Conservation (phyloP, 2,888 invertebrate species). For the Cinara cedri region DNA sequence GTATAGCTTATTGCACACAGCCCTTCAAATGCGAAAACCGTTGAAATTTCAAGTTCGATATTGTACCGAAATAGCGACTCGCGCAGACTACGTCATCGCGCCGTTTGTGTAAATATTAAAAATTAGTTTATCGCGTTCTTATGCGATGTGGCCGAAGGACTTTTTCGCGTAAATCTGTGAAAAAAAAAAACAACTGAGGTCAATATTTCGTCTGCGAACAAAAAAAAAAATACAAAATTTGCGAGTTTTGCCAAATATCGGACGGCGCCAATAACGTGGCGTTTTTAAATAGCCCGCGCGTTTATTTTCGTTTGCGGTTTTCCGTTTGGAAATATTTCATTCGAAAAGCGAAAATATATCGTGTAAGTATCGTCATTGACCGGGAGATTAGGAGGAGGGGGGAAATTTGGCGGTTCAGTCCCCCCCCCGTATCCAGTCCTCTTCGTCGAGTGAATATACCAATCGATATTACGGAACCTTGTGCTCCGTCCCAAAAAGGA, state of each 20-base stretch:
- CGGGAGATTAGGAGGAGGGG: too few species aligned
- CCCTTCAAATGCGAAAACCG: neutral
- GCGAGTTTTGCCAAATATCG: slow-evolving; percentile 44
- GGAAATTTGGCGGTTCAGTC: too few species aligned
- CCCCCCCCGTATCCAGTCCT: too few species aligned
- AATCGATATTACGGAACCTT: too few species aligned
- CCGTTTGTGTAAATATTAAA: slow-evolving; percentile 21
- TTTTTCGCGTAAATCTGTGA: neutral
- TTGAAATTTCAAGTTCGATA: slow-evolving; percentile 19
- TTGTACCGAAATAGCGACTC: neutral
- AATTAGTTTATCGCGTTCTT: slow-evolving; percentile 35
- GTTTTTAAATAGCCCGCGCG: neutral
- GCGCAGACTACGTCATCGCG: slow-evolving; percentile 19
- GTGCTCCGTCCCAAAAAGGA: too few species aligned
- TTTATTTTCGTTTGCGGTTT: slow-evolving; percentile 16
- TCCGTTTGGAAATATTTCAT: too few species aligned
- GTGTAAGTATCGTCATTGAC: too few species aligned
- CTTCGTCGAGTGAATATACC: too few species aligned
- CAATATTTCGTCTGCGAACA: slow-evolving; percentile 35
- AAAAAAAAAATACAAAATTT: neutral
- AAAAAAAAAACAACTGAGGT: slow-evolving; percentile 23
- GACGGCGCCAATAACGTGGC: slow-evolving; percentile 1
- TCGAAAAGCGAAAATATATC: too few species aligned
- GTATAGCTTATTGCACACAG: too few species aligned
- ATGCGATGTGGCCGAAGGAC: slow-evolving; percentile 38